Base-by-base conservation (phyloP, 2,113 vertebrate genomes). In the Brachyistius frenatus region DNA sequence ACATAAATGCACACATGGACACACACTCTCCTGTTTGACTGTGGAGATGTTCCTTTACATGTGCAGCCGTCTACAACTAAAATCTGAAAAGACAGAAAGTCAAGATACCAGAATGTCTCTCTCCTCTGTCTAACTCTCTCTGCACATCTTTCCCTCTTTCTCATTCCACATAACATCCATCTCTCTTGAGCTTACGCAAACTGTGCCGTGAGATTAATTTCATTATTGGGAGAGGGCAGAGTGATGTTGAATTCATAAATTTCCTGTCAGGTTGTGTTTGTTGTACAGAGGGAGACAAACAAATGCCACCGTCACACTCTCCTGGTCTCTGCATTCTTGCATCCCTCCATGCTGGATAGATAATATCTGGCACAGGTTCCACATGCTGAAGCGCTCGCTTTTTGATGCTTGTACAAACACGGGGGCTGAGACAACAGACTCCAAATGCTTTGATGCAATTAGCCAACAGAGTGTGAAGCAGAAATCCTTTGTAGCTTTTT, bases 401-500 rank as follows among this genome's bases (percentile, higher is more conserved):
- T 92, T 87, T 91, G 88, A 93, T 91, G 91, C 86, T 69, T 85
- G 76, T 76, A 83, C 86, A 91, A 91, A 93, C 88, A 88, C 52
- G 2, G 66, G 46, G 52, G 58, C 68, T 80, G 84, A 89, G 81
- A 84, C 87, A 78, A 80, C 80, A 76, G 62, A 71, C 79, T 87
- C 86, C 83, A 80, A 89, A 85, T 67, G 79, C 90, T 91, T 93
- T 92, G 89, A 94, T 89, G 86, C 90, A 90, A 91, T 94, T 93
- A 94, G 89, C 85, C 88, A 90, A 79, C 90, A 88, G 86, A 81
- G 90, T 90, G 86, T 87, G 91, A 93, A 90, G 87, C 88, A 90
- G 86, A 87, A 91, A 93, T 80, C 85, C 91, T 93, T 93, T 92
- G 92, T 90, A 90, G 89, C 78, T 89, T 88, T 87, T 82, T 87